Conservation (phyloP, 2,797 vertebrate genomes). For the Jordanella pulchra region DNA sequence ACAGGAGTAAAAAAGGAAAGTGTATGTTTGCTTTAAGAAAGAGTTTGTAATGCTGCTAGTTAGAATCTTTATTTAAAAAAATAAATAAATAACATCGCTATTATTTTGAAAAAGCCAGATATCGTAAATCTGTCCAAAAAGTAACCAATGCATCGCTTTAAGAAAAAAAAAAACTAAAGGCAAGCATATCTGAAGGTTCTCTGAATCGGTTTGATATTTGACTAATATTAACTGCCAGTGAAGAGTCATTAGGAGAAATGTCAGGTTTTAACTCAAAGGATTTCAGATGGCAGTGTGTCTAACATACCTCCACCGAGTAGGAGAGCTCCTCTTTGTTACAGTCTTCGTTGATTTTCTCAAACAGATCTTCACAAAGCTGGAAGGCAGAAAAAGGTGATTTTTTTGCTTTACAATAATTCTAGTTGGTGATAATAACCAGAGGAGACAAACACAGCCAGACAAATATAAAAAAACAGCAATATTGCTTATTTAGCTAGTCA, state of each 20-base stretch:
- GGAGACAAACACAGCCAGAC: not conserved
- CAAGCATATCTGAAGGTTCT: slow-evolving; percentile 11
- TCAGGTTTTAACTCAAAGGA: slow-evolving; percentile 12
- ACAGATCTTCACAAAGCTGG: slow-evolving; percentile 95
- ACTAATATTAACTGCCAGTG: slow-evolving; percentile 9
- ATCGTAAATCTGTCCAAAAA: not conserved
- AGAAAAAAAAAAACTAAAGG: not conserved
- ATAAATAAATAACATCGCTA: no score
- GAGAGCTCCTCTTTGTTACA: slow-evolving; percentile 93
- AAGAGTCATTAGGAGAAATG: slow-evolving; percentile 18
- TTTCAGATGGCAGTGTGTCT: slow-evolving; percentile 13
- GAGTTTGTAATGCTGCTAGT: no score
- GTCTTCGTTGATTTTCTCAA: slow-evolving; percentile 95
- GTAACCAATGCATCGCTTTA: not conserved
- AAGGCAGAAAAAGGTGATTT: slow-evolving; percentile 33
- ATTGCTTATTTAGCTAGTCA: not conserved
- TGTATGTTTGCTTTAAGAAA: no score
- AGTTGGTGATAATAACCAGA: slow-evolving; percentile 27
- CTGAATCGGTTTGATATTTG: slow-evolving; percentile 14
- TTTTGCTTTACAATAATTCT: slow-evolving; percentile 33
- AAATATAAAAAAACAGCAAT: not conserved
- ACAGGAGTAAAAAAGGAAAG: no score
- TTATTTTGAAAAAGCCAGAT: not conserved
- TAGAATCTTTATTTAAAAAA: no score
- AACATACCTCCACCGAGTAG: slow-evolving; percentile 96